Base-by-base conservation (phyloP, 2,113 vertebrate genomes). In the Garra rufa region DNA sequence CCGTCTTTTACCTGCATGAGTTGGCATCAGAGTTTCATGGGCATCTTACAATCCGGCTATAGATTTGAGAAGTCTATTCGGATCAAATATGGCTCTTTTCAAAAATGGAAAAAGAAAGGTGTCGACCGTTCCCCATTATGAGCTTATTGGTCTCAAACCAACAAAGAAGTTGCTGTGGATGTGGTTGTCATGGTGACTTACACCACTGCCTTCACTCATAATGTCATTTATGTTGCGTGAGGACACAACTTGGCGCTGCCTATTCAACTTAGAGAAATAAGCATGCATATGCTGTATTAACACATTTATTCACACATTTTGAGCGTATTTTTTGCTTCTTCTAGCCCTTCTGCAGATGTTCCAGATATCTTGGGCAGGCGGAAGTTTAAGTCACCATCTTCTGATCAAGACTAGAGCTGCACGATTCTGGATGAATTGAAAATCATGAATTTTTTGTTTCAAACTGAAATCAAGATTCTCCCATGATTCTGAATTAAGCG, bases 261-360 rank as follows among this genome's bases (percentile, higher is more conserved):
- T 81, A 44, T 84, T 74, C 79, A 77, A 24, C 17, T 44, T 44
- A 41, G 13, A 70, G 9, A 24, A 69, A 75, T 65, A 43, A 13
- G 26, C 24, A 55, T 43, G 65, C 50, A 67, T n/a, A 52, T 17
- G 9, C 15, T 46, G 7, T 71, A 3, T 15, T 17, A 55, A 55
- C 14, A 15, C 41, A 69, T 41, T 30, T 8, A 48, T 69, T 3
- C 19, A 84, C 21, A 46, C 6, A 26, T 50, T 1, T 34, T 57
- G 4, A 46, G 34, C 2, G 0, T 80, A 21, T 44, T 83, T 73
- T 34, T 34, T 34, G 34, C n/a, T n/a, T 26, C 11, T 57, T 8
- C 17, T 89, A 95, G 94, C 86, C 91, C 93, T 46, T 94, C 94
- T 55, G 83, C 93, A 70, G 94, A 94, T 83, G 88, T 93, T 89